Conservation (phyloP, 2,113 vertebrate species). For the Pavo muticus region DNA sequence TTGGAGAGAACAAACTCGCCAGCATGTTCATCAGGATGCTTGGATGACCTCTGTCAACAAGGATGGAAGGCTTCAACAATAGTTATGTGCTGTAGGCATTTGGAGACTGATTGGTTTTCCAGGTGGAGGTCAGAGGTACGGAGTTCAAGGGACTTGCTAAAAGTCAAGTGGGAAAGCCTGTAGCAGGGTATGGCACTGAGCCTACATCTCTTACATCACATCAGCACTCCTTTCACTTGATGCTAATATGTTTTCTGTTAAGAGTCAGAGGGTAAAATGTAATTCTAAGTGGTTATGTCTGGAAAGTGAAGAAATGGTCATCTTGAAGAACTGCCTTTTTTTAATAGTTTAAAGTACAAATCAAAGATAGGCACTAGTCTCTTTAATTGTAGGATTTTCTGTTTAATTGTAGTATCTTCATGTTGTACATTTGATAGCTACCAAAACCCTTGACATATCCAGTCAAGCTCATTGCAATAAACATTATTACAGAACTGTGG, state of each 20-base stretch:
- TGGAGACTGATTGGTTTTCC: neutral
- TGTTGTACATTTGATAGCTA: neutral
- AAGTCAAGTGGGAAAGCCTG: neutral
- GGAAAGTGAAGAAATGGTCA: neutral
- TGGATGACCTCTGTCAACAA: neutral
- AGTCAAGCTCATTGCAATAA: neutral
- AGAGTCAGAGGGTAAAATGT: neutral
- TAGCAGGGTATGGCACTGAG: neutral
- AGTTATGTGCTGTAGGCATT: neutral
- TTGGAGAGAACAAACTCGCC: neutral
- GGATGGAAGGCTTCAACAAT: neutral
- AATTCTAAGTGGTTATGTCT: neutral
- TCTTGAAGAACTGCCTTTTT: neutral
- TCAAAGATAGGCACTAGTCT: neutral
- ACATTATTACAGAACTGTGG: neutral
- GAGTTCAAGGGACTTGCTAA: neutral
- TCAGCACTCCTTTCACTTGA: neutral
- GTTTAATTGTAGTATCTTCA: neutral
- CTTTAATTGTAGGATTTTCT: neutral
- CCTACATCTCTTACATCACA: fast-evolving
- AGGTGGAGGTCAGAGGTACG: neutral
- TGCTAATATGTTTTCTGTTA: neutral
- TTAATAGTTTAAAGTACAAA: neutral
- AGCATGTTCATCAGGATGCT: neutral
- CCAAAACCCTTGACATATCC: neutral